phyloP scores from a whole-genome alignment of 2,797 vertebrate genomes.

The Melanotaenia maccullochi region DNA sequence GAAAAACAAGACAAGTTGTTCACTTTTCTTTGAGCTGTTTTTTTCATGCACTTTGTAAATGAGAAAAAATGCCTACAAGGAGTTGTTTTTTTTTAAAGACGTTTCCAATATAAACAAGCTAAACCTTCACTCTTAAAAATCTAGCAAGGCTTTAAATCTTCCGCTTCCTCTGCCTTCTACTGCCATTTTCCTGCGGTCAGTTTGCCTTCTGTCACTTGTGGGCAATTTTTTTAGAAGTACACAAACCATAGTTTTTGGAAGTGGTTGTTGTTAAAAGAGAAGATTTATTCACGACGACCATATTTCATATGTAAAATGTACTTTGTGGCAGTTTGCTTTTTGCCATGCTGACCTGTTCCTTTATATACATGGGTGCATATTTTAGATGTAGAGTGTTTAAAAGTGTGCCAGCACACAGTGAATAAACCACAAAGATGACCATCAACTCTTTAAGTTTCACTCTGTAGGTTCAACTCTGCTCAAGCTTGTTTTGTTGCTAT shows the following conservation, averaged over 20 bases:
- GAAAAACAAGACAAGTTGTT: not conserved
- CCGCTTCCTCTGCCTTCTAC: slow-evolving; percentile 7
- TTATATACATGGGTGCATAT: not conserved
- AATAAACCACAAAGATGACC: not conserved
- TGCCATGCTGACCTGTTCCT: not conserved
- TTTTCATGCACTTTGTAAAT: not conserved
- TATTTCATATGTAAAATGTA: slow-evolving; percentile 10
- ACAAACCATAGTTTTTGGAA: slow-evolving; percentile 15
- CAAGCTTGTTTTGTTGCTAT: slow-evolving; percentile 22
- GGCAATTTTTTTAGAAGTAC: slow-evolving; percentile 4
- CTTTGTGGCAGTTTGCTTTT: not conserved
- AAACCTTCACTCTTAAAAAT: slow-evolving; percentile 14
- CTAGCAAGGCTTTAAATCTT: slow-evolving; percentile 2
- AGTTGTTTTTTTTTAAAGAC: not conserved
- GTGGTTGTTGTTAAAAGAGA: not conserved
- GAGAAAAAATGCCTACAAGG: not conserved
- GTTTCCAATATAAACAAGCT: slow-evolving; percentile 13
- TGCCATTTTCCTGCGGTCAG: slow-evolving; percentile 14
- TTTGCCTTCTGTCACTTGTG: slow-evolving; percentile 15
- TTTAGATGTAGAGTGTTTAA: not conserved
- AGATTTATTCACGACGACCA: slow-evolving; percentile 2
- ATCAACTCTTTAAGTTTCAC: not conserved
- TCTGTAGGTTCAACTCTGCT: slow-evolving; percentile 13
- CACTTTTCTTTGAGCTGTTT: not conserved
- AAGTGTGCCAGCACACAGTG: slow-evolving; percentile 7